Conservation (phyloP, 1,140 invertebrate genomes). For the Bursaphelenchus mucronatus region DNA sequence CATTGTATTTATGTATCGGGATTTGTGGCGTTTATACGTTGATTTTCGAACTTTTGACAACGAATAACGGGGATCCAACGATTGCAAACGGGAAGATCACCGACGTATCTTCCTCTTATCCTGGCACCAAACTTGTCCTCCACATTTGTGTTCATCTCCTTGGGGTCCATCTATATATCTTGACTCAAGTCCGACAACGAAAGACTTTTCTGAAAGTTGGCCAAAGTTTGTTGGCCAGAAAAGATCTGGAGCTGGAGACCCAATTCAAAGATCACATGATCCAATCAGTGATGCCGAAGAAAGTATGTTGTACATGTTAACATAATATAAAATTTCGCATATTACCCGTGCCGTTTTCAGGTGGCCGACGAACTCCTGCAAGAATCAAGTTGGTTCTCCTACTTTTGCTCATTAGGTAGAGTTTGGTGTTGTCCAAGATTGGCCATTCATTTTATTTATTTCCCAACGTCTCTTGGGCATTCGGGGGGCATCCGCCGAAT, state of each 20-base stretch:
- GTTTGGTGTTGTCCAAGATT: too few relatives aligned
- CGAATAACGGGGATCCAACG: slow-evolving; percentile 15
- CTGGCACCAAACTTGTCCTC: slow-evolving; percentile 72
- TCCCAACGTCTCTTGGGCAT: too few relatives aligned
- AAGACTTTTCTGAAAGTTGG: slow-evolving; percentile 95
- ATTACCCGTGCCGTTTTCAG: slow-evolving; percentile 5
- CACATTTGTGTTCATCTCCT: slow-evolving; percentile 85
- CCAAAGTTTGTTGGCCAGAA: slow-evolving; percentile 77
- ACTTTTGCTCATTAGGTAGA: background rate
- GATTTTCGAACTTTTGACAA: slow-evolving; percentile 17
- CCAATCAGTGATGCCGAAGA: slow-evolving; percentile 82
- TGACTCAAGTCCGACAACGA: slow-evolving; percentile 80
- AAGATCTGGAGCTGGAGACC: slow-evolving; percentile 84
- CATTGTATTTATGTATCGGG: slow-evolving; percentile 75
- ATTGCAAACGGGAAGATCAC: background rate
- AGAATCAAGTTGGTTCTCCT: slow-evolving; percentile 18
- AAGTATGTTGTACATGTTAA: slow-evolving; percentile 37
- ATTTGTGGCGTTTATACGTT: slow-evolving; percentile 62
- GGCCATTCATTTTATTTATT: too few relatives aligned
- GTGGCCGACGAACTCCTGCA: slow-evolving; percentile 19
- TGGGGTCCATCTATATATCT: slow-evolving; percentile 83
- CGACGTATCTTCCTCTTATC: slow-evolving; percentile 59
- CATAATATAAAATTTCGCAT: background rate
- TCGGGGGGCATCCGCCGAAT: too few relatives aligned
- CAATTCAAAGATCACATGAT: slow-evolving; percentile 90